Conservation (phyloP, 2,888 invertebrate species). For the Drosophila atripex region DNA sequence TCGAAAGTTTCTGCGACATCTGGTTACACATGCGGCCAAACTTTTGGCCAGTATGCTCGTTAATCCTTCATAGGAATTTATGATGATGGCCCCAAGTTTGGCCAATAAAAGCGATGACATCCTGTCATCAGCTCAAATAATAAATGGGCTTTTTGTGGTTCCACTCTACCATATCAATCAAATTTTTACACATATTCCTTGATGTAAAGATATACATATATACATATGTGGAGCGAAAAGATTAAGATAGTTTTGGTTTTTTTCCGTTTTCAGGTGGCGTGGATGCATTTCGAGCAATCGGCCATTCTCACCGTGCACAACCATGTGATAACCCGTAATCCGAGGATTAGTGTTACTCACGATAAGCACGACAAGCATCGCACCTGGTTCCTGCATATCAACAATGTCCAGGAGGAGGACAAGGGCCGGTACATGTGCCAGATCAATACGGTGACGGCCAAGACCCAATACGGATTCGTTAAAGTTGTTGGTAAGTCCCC, state of each 20-base stretch:
- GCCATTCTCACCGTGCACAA: conserved; percentile 96
- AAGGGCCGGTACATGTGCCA: conserved; percentile 97
- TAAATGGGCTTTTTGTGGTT: conserved; percentile 45
- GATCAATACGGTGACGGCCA: conserved; percentile 96
- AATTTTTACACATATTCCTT: neutral
- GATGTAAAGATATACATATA: neutral
- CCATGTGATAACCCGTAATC: conserved; percentile 97
- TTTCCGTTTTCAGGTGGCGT: conserved; percentile 89
- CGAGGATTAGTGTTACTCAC: conserved; percentile 95
- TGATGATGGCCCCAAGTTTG: conserved; percentile 70
- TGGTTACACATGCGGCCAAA: conserved; percentile 61
- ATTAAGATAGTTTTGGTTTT: neutral
- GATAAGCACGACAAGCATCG: conserved; percentile 92
- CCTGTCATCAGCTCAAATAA: conserved; percentile 61
- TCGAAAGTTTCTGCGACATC: conserved; percentile 47
- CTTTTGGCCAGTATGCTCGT: conserved; percentile 61
- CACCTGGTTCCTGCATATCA: conserved; percentile 96
- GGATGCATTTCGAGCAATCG: conserved; percentile 98
- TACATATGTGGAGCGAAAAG: neutral
- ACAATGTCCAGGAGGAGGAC: conserved; percentile 95
- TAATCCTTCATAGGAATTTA: conserved; percentile 78
- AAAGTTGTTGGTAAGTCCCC: conserved; percentile 92
- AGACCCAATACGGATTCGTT: conserved; percentile 95
- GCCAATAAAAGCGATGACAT: conserved; percentile 59
- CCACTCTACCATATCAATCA: conserved; percentile 2